Evolutionary conservation across 2,797 vertebrate genomes (phyloP).

Genomic region (Pagetopsis macropterus): DNA sequence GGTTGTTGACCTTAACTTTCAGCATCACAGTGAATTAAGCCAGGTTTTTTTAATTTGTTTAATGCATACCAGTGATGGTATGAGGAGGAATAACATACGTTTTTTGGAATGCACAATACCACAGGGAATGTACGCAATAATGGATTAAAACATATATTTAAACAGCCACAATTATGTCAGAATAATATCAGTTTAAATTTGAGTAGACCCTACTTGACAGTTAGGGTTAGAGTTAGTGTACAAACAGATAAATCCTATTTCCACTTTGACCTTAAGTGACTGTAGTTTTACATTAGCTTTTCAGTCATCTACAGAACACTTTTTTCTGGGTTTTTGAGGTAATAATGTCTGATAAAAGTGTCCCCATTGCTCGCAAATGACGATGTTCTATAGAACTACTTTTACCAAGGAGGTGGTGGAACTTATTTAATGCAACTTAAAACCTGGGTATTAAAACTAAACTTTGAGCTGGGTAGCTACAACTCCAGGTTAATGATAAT

Average conservation of each 20-base stretch:
- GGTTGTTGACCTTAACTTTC: no score
- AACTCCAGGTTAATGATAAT: background rate
- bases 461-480: no score
- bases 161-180: background rate
- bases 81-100: background rate
- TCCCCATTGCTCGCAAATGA: background rate
- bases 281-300: background rate
- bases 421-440: background rate
- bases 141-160: no score
- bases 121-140: background rate
- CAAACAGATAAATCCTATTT: background rate
- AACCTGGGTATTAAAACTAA: background rate
- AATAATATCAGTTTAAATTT: no score
- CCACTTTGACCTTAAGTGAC: background rate
- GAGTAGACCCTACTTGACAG: background rate
- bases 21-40: no score
- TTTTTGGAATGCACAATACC: background rate
- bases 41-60: no score
- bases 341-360: background rate
- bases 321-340: background rate
- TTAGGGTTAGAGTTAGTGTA: no score
- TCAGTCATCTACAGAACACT: background rate
- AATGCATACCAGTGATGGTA: background rate
- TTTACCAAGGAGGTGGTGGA: background rate
- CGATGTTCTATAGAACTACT: background rate